Percentiles rank a stretch among this genome's conserved stretches.
These are phyloP conservation scores for Setipinna tenuifilis DNA, from an alignment of 2,797 vertebrate genomes.

Conservation along the genomic window DNA sequence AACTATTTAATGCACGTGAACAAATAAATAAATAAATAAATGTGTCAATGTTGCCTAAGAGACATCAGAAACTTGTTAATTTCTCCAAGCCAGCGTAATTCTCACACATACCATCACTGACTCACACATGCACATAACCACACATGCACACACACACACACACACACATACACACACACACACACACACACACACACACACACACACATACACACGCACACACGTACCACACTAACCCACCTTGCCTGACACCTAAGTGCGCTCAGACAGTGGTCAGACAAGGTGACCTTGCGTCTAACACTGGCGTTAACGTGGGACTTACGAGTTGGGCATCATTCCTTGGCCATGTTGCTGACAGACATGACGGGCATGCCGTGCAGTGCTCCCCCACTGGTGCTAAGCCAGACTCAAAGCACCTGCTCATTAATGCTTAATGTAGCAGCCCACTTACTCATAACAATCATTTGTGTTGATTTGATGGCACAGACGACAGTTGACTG, in stretches of 20 bases:
- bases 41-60: conserved; percentile 22
- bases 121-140: not conserved
- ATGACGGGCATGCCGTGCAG: not conserved
- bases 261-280: not conserved
- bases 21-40: conserved; percentile 14
- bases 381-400: not conserved
- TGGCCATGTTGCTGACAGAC: not conserved
- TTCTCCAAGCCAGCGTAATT: conserved; percentile 34
- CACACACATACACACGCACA: not conserved
- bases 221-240: not conserved
- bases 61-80: conserved; percentile 32
- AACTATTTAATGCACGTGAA: not conserved
- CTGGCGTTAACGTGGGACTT: not conserved
- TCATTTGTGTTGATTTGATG: not conserved
- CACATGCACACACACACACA: not conserved
- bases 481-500: not conserved
- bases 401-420: not conserved
- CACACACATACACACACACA: not conserved
- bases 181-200: not conserved
- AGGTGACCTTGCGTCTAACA: conserved; percentile 7
- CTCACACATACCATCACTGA: conserved; percentile 28
- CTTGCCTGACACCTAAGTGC: too few relatives aligned
- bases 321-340: not conserved
- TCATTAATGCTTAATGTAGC: not conserved
- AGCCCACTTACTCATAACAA: not conserved